Percentiles rank a stretch among this genome's conserved stretches.
Evolutionary conservation across 2,113 vertebrate genomes (phyloP).

Genomic region (Cephalopterus ornatus): DNA sequence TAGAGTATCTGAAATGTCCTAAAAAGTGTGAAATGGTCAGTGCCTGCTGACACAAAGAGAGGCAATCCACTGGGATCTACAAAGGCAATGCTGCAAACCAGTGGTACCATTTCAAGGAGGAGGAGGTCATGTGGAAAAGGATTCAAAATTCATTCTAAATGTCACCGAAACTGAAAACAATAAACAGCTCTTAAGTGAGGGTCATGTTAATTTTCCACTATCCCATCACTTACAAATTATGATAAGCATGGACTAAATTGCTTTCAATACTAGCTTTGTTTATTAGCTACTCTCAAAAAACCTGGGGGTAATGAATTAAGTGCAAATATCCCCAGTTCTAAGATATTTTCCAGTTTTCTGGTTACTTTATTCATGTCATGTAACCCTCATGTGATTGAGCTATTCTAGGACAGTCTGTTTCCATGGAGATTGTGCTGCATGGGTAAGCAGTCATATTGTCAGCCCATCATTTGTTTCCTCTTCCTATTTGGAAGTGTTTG

Average conservation of each 20-base stretch:
- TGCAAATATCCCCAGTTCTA: not conserved
- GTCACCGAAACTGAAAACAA: not conserved
- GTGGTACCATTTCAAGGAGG: not conserved
- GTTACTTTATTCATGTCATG: conserved; percentile 60
- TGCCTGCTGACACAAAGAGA: not conserved
- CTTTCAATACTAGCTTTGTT: not conserved
- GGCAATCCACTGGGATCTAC: not conserved
- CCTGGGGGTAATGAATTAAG: not conserved
- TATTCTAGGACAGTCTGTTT: conserved; percentile 64
- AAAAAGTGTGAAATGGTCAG: not conserved
- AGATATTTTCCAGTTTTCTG: conserved; percentile 36
- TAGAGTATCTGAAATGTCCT: not conserved
- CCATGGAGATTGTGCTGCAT: conserved; percentile 43
- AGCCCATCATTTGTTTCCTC: conserved; percentile 51
- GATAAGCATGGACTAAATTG: not conserved
- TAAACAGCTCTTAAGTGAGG: not conserved
- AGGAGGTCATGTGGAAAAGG: not conserved
- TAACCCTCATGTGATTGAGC: conserved; percentile 53
- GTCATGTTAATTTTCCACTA: not conserved
- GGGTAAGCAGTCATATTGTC: conserved; percentile 40
- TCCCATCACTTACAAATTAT: not conserved
- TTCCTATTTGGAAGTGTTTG: conserved; percentile 27
- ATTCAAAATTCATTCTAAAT: not conserved
- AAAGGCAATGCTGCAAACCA: not conserved
- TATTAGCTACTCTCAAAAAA: not conserved